phyloP scores from a whole-genome alignment of 2,888 invertebrate species.

The Pandemis corylana region DNA sequence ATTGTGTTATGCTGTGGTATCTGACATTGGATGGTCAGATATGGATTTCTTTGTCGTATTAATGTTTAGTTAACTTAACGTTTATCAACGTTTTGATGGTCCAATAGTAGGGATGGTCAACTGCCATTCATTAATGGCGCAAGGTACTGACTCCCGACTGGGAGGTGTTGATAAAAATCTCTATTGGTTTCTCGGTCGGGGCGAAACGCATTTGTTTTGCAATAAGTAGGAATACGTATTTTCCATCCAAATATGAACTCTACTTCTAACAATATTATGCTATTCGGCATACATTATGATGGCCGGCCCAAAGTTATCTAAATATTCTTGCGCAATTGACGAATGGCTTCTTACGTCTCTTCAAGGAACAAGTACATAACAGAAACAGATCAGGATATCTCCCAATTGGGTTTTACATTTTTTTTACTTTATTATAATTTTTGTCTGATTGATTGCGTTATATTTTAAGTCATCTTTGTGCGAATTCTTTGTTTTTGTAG shows the following conservation, averaged over 20 bases:
- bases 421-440: slow-evolving; percentile 1
- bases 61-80: neutral
- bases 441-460: slow-evolving; percentile 12
- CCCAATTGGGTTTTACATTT: neutral
- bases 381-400: neutral
- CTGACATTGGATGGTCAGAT: neutral
- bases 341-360: neutral
- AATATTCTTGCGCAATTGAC: neutral
- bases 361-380: neutral
- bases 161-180: too few relatives aligned
- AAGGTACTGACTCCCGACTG: too few relatives aligned
- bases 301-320: too few relatives aligned
- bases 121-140: too few relatives aligned
- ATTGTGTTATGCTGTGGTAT: neutral
- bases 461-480: slow-evolving; percentile 14
- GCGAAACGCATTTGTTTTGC: too few relatives aligned
- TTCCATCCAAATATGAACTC: too few relatives aligned
- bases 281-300: too few relatives aligned
- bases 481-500: neutral
- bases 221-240: too few relatives aligned
- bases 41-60: neutral
- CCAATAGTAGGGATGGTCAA: neutral
- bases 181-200: too few relatives aligned
- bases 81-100: neutral
- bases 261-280: too few relatives aligned